Conservation (phyloP, 1,140 invertebrate species). For the Drosophila oshimai region DNA sequence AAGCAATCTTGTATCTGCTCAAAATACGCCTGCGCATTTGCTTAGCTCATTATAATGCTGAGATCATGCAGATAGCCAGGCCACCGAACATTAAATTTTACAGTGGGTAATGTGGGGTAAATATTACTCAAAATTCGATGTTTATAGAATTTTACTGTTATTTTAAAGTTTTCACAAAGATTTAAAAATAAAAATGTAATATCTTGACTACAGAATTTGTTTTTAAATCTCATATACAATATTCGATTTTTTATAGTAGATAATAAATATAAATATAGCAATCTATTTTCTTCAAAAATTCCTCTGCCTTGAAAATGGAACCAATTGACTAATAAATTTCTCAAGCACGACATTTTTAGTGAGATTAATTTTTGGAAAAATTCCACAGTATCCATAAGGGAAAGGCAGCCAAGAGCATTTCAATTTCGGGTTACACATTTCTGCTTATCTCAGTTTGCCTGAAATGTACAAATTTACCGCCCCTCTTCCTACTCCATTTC, state of each 20-base stretch:
- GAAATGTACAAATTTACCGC: constrained; percentile 20
- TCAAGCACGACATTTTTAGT: neutral
- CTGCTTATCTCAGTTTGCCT: constrained; percentile 23
- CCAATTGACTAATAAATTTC: neutral
- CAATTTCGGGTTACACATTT: neutral
- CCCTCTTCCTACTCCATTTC: constrained; percentile 1
- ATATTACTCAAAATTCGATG: neutral
- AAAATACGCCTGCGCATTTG: constrained; percentile 47
- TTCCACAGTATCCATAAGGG: neutral
- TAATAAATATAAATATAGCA: neutral
- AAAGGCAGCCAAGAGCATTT: constrained; percentile 5
- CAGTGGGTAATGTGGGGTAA: neutral
- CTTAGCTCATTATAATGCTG: constrained; percentile 32
- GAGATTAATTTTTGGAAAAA: neutral
- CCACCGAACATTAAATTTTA: constrained; percentile 3
- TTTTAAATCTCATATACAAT: no score
- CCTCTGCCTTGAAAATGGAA: neutral
- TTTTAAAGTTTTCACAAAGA: neutral
- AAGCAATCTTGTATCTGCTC: constrained; percentile 38
- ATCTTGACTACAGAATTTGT: no score
- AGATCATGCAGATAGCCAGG: constrained; percentile 28
- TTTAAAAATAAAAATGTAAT: neutral
- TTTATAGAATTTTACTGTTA: no score
- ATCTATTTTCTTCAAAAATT: neutral
- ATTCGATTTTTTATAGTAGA: no score